Conservation (phyloP, 2,888 invertebrate genomes). For the Alviniconcha strummeri region DNA sequence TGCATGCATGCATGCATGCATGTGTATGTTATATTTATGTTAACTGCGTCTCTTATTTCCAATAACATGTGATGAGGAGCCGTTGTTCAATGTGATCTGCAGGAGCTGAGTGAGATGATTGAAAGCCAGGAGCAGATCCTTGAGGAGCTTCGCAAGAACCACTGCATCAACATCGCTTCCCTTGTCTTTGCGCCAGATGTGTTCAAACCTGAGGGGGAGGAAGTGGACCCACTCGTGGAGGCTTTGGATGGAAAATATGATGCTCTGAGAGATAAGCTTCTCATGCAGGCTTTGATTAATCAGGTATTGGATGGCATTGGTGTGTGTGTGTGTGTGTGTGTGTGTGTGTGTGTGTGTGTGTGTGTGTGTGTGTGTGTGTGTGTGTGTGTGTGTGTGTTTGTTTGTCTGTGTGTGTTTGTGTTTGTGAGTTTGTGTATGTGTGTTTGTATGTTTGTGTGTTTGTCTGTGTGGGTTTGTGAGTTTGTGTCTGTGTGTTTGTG, state of each 20-base stretch:
- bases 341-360: not conserved
- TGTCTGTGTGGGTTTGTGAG: too few relatives aligned
- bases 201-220: conserved; percentile 39
- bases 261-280: conserved; percentile 66
- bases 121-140: conserved; percentile 43
- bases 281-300: conserved; percentile 64
- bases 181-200: conserved; percentile 50
- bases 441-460: too few relatives aligned
- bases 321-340: not conserved
- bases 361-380: not conserved
- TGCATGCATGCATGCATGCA: too few relatives aligned
- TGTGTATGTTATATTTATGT: too few relatives aligned
- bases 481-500: too few relatives aligned
- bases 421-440: too few relatives aligned
- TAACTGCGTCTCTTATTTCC: too few relatives aligned
- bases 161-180: conserved; percentile 53
- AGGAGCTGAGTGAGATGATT: conserved; percentile 41
- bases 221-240: conserved; percentile 51
- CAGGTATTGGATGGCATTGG: conserved; percentile 47
- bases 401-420: too few relatives aligned
- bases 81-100: not conserved
- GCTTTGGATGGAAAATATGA: conserved; percentile 69
- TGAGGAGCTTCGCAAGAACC: conserved; percentile 27
- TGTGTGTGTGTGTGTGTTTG: not conserved
- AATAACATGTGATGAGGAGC: too few relatives aligned